phyloP scores from a whole-genome alignment of 2,113 vertebrate species.

The Phalacrocorax pelagicus region DNA sequence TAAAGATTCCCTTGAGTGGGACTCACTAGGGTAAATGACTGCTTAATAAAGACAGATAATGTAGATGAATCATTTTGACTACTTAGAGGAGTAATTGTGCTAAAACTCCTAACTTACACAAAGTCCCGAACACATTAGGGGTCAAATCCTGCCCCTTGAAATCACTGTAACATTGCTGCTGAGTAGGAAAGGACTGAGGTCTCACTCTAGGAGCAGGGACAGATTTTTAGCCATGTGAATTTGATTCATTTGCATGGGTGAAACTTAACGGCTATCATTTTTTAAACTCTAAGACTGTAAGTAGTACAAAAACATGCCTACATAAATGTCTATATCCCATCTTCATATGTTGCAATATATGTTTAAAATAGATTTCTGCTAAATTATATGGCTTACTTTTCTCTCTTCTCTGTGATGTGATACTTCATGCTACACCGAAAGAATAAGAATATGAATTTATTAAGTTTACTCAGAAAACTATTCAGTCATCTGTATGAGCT shows the following conservation, averaged over 20 bases:
- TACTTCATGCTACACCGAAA: conserved; percentile 51
- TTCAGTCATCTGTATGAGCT: conserved; percentile 71
- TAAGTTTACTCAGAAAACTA: conserved; percentile 78
- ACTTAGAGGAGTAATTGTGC: conserved; percentile 59
- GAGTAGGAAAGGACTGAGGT: not conserved
- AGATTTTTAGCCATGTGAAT: not conserved
- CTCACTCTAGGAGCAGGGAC: not conserved
- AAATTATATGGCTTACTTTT: conserved; percentile 27
- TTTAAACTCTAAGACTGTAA: not conserved
- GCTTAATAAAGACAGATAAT: conserved; percentile 69
- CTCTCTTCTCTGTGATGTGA: conserved; percentile 19
- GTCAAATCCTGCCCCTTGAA: conserved; percentile 29
- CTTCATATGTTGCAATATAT: not conserved
- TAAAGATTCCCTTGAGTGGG: conserved; percentile 58
- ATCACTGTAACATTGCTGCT: not conserved
- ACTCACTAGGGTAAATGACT: conserved; percentile 51
- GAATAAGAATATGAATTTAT: conserved; percentile 78
- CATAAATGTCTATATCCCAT: not conserved
- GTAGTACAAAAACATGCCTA: not conserved
- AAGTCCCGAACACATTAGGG: conserved; percentile 27
- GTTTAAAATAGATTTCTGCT: conserved; percentile 38
- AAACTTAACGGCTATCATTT: not conserved
- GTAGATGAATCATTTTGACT: conserved; percentile 61
- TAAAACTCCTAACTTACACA: conserved; percentile 45
- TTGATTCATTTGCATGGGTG: not conserved